phyloP scores from a whole-genome alignment of 2,888 invertebrate species.

The Caenorhabditis sp. region DNA sequence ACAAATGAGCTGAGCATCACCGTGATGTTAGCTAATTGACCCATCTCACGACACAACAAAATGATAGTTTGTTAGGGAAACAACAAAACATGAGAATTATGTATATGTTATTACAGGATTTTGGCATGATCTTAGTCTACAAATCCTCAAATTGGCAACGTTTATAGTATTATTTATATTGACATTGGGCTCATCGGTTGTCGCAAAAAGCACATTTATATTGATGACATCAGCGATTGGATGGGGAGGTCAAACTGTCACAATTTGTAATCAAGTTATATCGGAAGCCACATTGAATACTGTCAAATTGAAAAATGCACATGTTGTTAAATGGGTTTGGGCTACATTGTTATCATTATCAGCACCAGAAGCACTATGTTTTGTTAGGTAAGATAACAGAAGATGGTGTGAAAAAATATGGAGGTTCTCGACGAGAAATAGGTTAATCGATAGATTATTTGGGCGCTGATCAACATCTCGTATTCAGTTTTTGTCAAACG shows the following conservation, averaged over 20 bases:
- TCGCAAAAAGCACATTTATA: slow-evolving; percentile 68
- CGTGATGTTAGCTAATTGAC: slow-evolving; percentile 33
- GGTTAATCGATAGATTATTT: too few species aligned
- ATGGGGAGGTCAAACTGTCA: slow-evolving; percentile 66
- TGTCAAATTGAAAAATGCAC: slow-evolving; percentile 62
- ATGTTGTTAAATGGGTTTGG: slow-evolving; percentile 72
- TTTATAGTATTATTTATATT: slow-evolving; percentile 68
- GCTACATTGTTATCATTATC: slow-evolving; percentile 71
- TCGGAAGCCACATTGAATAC: slow-evolving; percentile 65
- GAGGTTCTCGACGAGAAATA: too few species aligned
- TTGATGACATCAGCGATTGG: slow-evolving; percentile 71
- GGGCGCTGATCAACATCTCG: too few species aligned
- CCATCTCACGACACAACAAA: slow-evolving; percentile 32
- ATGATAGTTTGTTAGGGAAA: neutral
- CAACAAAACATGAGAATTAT: neutral
- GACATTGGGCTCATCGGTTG: slow-evolving; percentile 60
- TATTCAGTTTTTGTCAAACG: too few species aligned
- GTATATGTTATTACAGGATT: slow-evolving; percentile 61
- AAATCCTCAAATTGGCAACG: slow-evolving; percentile 70
- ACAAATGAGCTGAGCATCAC: neutral
- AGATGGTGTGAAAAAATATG: too few species aligned
- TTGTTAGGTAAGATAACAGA: slow-evolving; percentile 44
- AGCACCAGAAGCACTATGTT: slow-evolving; percentile 72
- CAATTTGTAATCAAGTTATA: slow-evolving; percentile 67
- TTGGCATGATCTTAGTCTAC: slow-evolving; percentile 68